Evolutionary conservation across 2,113 vertebrate species (phyloP).

Genomic region (Chascanopsetta lugubris): DNA sequence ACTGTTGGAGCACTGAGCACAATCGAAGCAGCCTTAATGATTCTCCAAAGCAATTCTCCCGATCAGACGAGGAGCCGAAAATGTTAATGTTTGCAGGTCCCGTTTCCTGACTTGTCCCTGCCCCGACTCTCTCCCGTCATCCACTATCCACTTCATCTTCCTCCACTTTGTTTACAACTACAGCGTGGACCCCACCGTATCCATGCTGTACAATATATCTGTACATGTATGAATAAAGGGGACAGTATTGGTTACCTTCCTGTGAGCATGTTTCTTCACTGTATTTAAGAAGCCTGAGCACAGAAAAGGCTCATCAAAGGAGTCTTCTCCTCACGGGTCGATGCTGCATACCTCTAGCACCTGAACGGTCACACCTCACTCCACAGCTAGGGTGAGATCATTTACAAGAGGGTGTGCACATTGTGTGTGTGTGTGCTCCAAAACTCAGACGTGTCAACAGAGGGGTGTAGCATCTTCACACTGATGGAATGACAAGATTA

Average conservation of each 20-base stretch:
- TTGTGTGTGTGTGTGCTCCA: conserved; percentile 23
- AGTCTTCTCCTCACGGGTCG: background rate
- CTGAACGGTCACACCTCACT: background rate
- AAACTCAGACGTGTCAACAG: conserved; percentile 40
- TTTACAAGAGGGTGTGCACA: background rate
- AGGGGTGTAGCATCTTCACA: conserved; percentile 22
- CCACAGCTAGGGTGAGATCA: background rate
- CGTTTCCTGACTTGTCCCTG: conserved; percentile 25
- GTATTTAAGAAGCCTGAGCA: background rate
- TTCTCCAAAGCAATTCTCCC: conserved; percentile 39
- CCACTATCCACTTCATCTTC: conserved; percentile 7
- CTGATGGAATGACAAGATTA: background rate
- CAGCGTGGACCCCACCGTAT: conserved; percentile 21
- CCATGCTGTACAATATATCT: conserved; percentile 91
- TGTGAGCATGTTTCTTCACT: conserved; percentile 28
- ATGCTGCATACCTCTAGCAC: background rate
- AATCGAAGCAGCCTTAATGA: conserved; percentile 67
- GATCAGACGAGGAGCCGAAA: too few species aligned
- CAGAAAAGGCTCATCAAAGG: background rate
- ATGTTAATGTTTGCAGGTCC: conserved; percentile 20
- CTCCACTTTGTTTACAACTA: conserved; percentile 51
- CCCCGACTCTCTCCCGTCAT: conserved; percentile 15
- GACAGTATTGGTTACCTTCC: conserved; percentile 90
- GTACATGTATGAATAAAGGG: conserved; percentile 95
- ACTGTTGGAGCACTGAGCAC: conserved; percentile 35